A percentile compares a stretch with the other conserved stretches of the same genome.
phyloP scores from a whole-genome alignment of 2,888 invertebrate species.

The Caenorhabditis japonica region DNA sequence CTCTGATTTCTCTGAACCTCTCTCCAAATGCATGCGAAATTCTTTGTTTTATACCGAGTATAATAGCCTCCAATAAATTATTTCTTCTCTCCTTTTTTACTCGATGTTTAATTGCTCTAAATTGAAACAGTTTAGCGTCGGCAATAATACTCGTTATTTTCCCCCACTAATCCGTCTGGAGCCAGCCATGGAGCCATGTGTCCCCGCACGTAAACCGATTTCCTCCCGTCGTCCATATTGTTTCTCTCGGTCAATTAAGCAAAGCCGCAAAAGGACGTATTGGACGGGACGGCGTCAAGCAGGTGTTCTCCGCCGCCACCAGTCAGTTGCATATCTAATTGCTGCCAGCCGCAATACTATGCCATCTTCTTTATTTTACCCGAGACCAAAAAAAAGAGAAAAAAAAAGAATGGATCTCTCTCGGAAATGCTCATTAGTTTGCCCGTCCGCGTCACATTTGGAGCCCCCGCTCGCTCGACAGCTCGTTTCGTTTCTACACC shows the following conservation, averaged over 20 bases:
- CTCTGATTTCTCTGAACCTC: no score
- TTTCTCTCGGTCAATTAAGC: slow-evolving; percentile 52
- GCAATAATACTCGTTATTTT: slow-evolving; percentile 3
- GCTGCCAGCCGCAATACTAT: slow-evolving; percentile 14
- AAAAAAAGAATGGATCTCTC: not conserved
- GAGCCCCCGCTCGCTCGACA: slow-evolving; percentile 19
- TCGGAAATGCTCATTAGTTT: slow-evolving; percentile 32
- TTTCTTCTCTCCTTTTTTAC: slow-evolving; percentile 1
- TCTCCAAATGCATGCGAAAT: no score
- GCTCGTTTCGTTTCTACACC: slow-evolving; percentile 35
- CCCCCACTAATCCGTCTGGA: slow-evolving; percentile 30
- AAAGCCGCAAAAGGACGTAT: slow-evolving; percentile 44
- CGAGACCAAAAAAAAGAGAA: not conserved
- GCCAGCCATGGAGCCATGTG: slow-evolving; percentile 51
- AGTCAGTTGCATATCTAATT: slow-evolving; percentile 48
- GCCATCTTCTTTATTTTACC: slow-evolving; percentile 9
- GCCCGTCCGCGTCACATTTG: slow-evolving; percentile 8
- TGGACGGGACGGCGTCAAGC: slow-evolving; percentile 36
- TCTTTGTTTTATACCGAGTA: no score
- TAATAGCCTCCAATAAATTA: no score
- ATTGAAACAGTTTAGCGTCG: slow-evolving; percentile 24
- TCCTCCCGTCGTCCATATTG: slow-evolving; percentile 38
- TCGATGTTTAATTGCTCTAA: not conserved
- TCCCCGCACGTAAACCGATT: slow-evolving; percentile 44
- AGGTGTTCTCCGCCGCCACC: slow-evolving; percentile 46